phyloP scores from a whole-genome alignment of 2,113 vertebrate genomes.

The Morone chrysops region DNA sequence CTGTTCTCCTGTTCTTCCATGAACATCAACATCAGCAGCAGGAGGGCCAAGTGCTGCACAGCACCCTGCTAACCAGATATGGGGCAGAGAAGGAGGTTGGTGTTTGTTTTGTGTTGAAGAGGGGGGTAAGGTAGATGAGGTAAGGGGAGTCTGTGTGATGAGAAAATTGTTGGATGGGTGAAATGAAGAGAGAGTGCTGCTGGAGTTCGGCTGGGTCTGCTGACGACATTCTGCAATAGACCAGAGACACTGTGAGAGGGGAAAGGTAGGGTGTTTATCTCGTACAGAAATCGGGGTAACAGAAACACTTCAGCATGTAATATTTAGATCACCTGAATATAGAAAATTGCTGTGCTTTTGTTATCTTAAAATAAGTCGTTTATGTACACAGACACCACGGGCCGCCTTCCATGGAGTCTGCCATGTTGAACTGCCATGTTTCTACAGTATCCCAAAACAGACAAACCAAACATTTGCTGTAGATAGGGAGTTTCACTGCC shows the following conservation, averaged over 20 bases:
- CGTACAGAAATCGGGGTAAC: neutral
- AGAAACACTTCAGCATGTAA: too few species aligned
- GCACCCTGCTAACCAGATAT: constrained; percentile 15
- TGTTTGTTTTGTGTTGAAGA: constrained; percentile 4
- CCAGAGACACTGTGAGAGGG: neutral
- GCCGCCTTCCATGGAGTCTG: too few species aligned
- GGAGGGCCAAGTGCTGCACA: constrained; percentile 15
- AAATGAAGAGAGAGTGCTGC: neutral
- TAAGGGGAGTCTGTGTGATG: neutral
- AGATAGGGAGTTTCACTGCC: too few species aligned
- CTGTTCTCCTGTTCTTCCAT: constrained; percentile 27
- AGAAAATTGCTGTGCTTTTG: too few species aligned
- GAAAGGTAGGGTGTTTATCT: neutral
- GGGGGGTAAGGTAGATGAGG: neutral
- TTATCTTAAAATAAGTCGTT: too few species aligned
- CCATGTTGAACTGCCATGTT: too few species aligned
- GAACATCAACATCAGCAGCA: constrained; percentile 48
- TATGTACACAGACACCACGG: too few species aligned
- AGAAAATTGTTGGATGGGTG: neutral
- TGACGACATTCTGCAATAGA: neutral
- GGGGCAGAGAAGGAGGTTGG: neutral
- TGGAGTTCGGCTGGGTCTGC: neutral
- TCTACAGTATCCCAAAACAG: too few species aligned
- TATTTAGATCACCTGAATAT: too few species aligned
- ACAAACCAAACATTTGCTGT: too few species aligned